Evolutionary conservation across 2,797 vertebrate genomes (phyloP).

Genomic region (Melanotaenia boesemani): DNA sequence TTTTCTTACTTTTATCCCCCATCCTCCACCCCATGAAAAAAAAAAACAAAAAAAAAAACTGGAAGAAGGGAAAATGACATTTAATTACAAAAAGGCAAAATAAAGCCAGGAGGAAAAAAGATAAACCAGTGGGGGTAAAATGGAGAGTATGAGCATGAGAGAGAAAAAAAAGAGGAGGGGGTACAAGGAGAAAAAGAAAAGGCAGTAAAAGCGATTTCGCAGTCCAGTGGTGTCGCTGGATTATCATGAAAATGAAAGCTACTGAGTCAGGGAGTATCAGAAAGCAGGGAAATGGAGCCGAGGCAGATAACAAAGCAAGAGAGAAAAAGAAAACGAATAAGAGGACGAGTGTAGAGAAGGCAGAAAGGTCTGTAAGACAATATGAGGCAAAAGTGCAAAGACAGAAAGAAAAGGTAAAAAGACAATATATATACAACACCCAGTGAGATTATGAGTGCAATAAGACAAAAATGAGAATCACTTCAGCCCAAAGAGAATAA

Average conservation of each 20-base stretch:
- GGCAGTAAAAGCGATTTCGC: constrained; percentile 82
- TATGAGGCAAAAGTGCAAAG: constrained; percentile 74
- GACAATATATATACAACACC: constrained; percentile 83
- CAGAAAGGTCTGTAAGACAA: constrained; percentile 77
- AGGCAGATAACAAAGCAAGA: constrained; percentile 82
- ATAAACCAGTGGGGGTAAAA: constrained; percentile 75
- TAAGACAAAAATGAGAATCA: constrained; percentile 81
- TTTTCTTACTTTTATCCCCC: constrained; percentile 25
- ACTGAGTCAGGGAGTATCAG: constrained; percentile 84
- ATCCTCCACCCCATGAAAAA: background rate
- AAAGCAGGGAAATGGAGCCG: constrained; percentile 82
- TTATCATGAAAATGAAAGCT: constrained; percentile 88
- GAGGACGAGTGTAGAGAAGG: constrained; percentile 65
- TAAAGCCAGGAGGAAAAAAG: constrained; percentile 83
- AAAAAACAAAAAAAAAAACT: constrained; percentile 41
- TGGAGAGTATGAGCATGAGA: constrained; percentile 20
- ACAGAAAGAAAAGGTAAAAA: constrained; percentile 78
- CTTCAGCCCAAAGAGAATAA: constrained; percentile 79
- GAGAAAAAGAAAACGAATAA: constrained; percentile 71
- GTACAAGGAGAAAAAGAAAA: constrained; percentile 38
- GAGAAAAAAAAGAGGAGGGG: constrained; percentile 24
- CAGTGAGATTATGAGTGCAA: constrained; percentile 79
- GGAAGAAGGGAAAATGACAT: constrained; percentile 80
- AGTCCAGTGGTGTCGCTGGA: constrained; percentile 84
- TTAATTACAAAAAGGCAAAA: constrained; percentile 86